Evolutionary conservation across 2,113 vertebrate species (phyloP), one percentile per base, ranked within the genome.

Genomic region (Lepus timidus): DNA sequence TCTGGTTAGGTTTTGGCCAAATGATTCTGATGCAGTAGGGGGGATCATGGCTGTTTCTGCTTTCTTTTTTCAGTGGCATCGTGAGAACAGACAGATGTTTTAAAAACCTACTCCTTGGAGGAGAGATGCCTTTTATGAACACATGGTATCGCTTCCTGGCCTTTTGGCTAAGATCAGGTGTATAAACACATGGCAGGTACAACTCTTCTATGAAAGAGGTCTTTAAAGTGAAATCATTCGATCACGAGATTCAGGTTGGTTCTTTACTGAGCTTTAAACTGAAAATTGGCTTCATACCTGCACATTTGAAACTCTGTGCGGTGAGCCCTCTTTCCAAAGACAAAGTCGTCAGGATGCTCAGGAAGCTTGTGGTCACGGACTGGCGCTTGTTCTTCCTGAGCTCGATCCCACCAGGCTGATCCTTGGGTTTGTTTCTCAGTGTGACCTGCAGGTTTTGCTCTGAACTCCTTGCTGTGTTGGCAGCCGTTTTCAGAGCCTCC

Each of bases 281-380:
- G 16, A 55, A 88, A 68, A 33, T 25, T 33, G 85, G 85, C 97
- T 88, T 90, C 96, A 98, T 98, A 99, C 99, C 99, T 99, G 99
- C 99, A 98, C 99, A 99, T 96, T 98, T 99, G 99, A 99, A 99
- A 98, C 99, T 99, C 98, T 99, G 99, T 87, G 99, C 99, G 0
- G 99, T 99, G 83, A 99, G 99, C 13, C 99, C 99, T 97, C 99
- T 99, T 97, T 99, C 99, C 95, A 99, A 98, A 88, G 99, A 99
- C 96, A 99, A 97, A 0, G 99, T 99, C 39, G 99, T 99, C 96
- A 99, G 99, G 93, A 99, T 99, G 97, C 99, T 99, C 94, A 99
- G 99, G 97, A 99, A 99, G 96, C 99, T 99, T 94, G 99, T 99
- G 97, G 99, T 99, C 97, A 99, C 99, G 0, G 99, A 99, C 97